Conservation (phyloP, 2,113 vertebrate species). For the Alouatta palliata region DNA sequence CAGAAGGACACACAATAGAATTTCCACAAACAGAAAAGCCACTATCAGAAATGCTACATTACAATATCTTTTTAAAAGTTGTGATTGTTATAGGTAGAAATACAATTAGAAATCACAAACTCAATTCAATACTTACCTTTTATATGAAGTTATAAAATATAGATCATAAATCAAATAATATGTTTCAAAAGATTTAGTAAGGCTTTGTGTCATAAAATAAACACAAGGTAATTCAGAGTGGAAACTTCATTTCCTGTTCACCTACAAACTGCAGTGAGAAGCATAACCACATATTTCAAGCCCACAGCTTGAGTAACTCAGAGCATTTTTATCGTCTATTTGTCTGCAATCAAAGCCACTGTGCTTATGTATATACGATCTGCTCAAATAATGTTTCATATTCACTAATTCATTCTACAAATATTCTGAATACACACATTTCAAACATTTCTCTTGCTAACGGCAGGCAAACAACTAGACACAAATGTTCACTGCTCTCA, state of each 20-base stretch:
- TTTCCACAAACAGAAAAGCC: not conserved
- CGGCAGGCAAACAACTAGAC: not conserved
- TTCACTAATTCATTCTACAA: constrained; percentile 25
- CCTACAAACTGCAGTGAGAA: constrained; percentile 1
- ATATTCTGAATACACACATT: not conserved
- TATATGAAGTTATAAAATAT: constrained; percentile 27
- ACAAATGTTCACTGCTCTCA: not conserved
- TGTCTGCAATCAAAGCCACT: not conserved
- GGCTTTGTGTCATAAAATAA: constrained; percentile 38
- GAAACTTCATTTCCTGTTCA: constrained; percentile 39
- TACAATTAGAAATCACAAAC: not conserved
- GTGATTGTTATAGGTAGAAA: not conserved
- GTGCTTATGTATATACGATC: not conserved
- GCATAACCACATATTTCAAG: constrained; percentile 23
- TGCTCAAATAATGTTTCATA: not conserved
- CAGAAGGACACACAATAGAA: not conserved
- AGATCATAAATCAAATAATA: not conserved
- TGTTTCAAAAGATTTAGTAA: constrained; percentile 39
- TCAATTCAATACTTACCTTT: not conserved
- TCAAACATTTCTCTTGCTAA: not conserved
- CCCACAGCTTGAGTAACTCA: not conserved
- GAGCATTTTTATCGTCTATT: constrained; percentile 27
- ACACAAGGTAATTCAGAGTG: constrained; percentile 5
- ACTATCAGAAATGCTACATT: not conserved
- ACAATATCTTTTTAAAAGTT: not conserved